Evolutionary conservation across 2,113 vertebrate species (phyloP), one percentile per base, ranked within the genome.

Genomic region (Fukomys damarensis): DNA sequence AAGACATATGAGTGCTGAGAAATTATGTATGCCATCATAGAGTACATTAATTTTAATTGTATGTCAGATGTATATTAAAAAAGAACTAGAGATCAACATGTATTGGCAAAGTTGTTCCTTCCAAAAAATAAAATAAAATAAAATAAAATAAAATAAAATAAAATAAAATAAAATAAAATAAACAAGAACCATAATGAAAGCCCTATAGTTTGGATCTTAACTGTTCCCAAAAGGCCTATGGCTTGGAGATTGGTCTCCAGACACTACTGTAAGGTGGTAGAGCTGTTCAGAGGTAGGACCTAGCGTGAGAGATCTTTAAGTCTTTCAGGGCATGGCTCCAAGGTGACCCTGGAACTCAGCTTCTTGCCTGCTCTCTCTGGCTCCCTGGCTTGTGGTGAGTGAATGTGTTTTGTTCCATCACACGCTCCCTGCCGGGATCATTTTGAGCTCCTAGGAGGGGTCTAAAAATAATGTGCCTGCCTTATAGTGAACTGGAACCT

Each of bases 211-310:
- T 11, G 8, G 30, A 26, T 3, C 41, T 24, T 59, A 46, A 19
- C 35, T 72, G 22, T n/a, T 49, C 4, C 28, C 16, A 2, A 19
- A n/a, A 20, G 9, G 9, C 3, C 2, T 32, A 1, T 3, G 20
- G 30, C 8, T 58, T 58, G 0, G 4, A 43, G 12, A 13, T 38
- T 68, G 16, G 4, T 68, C 4, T 4, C 12, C 26, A 54, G 35
- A 19, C 19, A 22, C 10, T 82, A 8, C 4, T 56, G 2, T 19
- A 11, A 22, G 17, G 14, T 24, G 17, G 3, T 58, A n/a, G 35
- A 35, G n/a, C 5, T 49, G 13, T 38, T 92, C 30, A 61, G n/a
- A 24, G 2, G 22, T 38, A 11, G 19, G 5, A 3, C 32, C 24
- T 38, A 28, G 24, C 5, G 13, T 3, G 6, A 22, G 46, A 26